These are phyloP conservation scores for Cotesia glomerata DNA, from an alignment of 1,140 invertebrate species.

Conservation along the genomic window DNA sequence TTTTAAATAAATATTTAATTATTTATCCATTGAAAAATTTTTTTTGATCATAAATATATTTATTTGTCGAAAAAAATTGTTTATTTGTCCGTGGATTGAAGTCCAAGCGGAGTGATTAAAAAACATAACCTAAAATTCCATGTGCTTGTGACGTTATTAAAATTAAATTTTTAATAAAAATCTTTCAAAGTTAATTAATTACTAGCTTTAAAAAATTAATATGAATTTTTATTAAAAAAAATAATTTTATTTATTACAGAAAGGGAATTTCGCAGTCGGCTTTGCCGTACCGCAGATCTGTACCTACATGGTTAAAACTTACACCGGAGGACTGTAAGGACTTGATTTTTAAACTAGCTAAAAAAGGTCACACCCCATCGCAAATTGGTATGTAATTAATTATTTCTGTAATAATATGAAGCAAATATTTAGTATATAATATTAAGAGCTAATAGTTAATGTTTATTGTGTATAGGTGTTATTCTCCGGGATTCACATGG, in stretches of 20 bases:
- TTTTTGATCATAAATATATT: no score
- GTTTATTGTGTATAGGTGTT: conserved; percentile 75
- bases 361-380: conserved; percentile 98
- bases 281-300: conserved; percentile 94
- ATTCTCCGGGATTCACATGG: conserved; percentile 98
- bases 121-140: no score
- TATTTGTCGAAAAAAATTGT: no score
- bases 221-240: neutral
- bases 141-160: neutral
- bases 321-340: conserved; percentile 97
- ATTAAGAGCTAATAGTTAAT: conserved; percentile 11
- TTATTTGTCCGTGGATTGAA: no score
- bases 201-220: no score
- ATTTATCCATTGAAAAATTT: no score
- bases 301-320: conserved; percentile 98
- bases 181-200: neutral
- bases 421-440: conserved; percentile 10
- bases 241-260: conserved; percentile 70
- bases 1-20: conserved; percentile 25
- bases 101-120: no score
- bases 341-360: conserved; percentile 96
- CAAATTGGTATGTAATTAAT: conserved; percentile 84
- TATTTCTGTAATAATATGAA: neutral
- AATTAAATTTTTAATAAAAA: neutral
- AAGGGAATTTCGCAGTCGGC: conserved; percentile 99